Percentiles rank a stretch among this genome's conserved stretches.
Evolutionary conservation across 2,797 vertebrate genomes (phyloP).

Genomic region (Parauchenoglanis punctatus): DNA sequence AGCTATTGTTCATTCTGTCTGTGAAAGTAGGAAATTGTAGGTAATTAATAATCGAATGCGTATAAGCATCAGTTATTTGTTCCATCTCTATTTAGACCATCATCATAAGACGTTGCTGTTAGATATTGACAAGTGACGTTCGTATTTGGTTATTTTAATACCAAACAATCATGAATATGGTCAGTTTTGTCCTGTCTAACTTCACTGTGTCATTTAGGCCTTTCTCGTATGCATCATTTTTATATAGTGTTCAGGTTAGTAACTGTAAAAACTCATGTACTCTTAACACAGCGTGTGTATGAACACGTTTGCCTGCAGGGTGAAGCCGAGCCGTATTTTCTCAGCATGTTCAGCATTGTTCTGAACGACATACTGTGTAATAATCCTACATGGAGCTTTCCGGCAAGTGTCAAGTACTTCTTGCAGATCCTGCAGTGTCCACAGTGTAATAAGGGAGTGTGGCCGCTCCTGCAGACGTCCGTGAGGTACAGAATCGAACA

Average conservation of each 20-base stretch:
- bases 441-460: conserved; percentile 69
- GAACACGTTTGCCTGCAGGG: conserved; percentile 58
- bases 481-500: conserved; percentile 69
- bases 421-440: conserved; percentile 83
- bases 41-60: not conserved
- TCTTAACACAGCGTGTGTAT: not conserved
- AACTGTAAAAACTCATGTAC: not conserved
- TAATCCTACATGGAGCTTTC: conserved; percentile 81
- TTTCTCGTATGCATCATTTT: not conserved
- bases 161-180: too few species aligned
- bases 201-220: not conserved
- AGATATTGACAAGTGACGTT: not conserved
- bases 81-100: too few species aligned
- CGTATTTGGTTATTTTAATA: not conserved
- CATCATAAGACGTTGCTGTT: not conserved
- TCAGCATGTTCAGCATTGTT: conserved; percentile 68
- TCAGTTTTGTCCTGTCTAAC: not conserved
- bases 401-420: conserved; percentile 74
- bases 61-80: too few species aligned
- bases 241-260: not conserved
- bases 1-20: not conserved
- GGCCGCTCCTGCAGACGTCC: conserved; percentile 73
- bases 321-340: conserved; percentile 64
- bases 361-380: conserved; percentile 72
- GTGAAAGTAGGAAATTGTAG: not conserved